phyloP scores from a whole-genome alignment of 2,888 invertebrate genomes.

The Muschampia staudingeri region DNA sequence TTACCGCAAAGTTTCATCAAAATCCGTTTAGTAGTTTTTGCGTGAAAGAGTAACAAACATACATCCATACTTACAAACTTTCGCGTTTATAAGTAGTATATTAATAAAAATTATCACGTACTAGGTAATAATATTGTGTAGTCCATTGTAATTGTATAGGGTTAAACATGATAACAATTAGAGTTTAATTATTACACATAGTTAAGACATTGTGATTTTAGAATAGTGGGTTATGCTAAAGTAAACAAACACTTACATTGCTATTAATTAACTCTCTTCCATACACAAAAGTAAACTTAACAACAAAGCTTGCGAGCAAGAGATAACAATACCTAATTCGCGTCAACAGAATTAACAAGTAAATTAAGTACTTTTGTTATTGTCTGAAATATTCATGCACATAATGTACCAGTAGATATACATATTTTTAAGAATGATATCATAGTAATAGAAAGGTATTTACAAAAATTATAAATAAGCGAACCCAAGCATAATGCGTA shows the following conservation, averaged over 20 bases:
- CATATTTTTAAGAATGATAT: not conserved
- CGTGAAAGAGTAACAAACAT: no score
- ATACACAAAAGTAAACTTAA: conserved; percentile 30
- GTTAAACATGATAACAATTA: not conserved
- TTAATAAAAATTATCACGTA: no score
- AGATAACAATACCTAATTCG: conserved; percentile 78
- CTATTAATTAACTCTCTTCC: conserved; percentile 21
- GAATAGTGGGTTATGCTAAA: conserved; percentile 35
- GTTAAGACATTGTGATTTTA: not conserved
- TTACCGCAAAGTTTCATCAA: no score
- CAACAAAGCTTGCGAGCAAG: conserved; percentile 71
- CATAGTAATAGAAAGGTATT: conserved; percentile 47
- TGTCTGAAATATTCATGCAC: not conserved
- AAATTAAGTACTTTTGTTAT: conserved; percentile 71
- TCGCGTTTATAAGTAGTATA: no score
- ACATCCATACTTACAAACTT: no score
- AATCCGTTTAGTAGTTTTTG: no score
- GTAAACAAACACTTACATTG: conserved; percentile 8
- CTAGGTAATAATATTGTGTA: no score
- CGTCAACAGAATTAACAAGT: conserved; percentile 80
- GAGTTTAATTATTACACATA: not conserved
- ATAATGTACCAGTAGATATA: not conserved
- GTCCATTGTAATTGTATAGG: no score
- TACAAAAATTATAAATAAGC: conserved; percentile 74
- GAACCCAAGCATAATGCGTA: conserved; percentile 82